Percentiles rank a stretch among this genome's conserved stretches.
phyloP scores from a whole-genome alignment of 2,797 vertebrate species.

The Crenuchus spilurus region DNA sequence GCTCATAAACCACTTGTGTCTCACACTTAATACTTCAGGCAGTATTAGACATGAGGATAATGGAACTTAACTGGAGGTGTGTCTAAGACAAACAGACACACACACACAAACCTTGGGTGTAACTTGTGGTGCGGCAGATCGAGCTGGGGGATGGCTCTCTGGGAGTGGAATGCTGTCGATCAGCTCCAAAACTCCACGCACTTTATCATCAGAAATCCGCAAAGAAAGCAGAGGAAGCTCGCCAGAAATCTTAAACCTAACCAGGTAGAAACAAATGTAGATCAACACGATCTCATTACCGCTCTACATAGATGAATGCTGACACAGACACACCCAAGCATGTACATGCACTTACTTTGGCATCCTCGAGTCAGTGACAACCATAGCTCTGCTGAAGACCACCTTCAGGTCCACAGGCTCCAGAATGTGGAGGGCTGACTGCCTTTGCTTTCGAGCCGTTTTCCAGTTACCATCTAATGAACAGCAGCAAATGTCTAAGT shows the following conservation, averaged over 20 bases:
- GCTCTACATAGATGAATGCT: constrained; percentile 17
- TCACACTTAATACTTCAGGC: background rate
- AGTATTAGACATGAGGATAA: constrained; percentile 6
- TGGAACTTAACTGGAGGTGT: background rate
- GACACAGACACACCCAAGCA: background rate
- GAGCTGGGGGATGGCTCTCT: constrained; percentile 72
- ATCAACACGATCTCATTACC: background rate
- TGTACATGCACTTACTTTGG: constrained; percentile 81
- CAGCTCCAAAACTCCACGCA: constrained; percentile 86
- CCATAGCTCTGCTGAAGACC: constrained; percentile 92
- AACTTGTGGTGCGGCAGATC: constrained; percentile 61
- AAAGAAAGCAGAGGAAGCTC: constrained; percentile 90
- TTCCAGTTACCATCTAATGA: constrained; percentile 89
- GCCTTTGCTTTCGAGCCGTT: constrained; percentile 84
- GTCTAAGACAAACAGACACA: background rate
- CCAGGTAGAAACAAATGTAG: constrained; percentile 16
- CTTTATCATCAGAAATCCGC: constrained; percentile 90
- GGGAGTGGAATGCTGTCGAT: constrained; percentile 93
- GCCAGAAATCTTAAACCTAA: constrained; percentile 92
- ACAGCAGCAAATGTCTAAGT: background rate
- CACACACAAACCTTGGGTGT: constrained; percentile 76
- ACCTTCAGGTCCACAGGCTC: constrained; percentile 91
- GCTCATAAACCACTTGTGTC: background rate
- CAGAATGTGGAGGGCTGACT: constrained; percentile 89
- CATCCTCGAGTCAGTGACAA: constrained; percentile 93